These are phyloP conservation scores for Sebastes cheni DNA, from an alignment of 2,797 vertebrate genomes.

Conservation along the genomic window DNA sequence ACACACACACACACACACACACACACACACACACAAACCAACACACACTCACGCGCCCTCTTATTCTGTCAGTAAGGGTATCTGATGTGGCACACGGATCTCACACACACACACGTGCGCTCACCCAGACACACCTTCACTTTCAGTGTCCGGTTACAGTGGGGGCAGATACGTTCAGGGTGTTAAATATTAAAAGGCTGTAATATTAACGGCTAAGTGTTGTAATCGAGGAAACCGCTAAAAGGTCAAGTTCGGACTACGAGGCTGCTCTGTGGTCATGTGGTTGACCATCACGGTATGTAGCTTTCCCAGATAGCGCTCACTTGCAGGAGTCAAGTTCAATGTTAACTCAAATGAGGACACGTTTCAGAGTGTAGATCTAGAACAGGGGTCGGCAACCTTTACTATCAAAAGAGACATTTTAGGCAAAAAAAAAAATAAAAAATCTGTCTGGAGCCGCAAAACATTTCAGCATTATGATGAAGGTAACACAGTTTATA, in stretches of 20 bases:
- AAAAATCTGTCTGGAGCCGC: too few relatives aligned
- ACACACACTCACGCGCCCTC: slow-evolving; percentile 15
- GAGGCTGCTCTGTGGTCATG: slow-evolving; percentile 22
- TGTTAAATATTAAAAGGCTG: slow-evolving; percentile 78
- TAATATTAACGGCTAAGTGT: slow-evolving; percentile 65
- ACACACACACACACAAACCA: background rate
- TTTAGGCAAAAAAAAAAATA: too few relatives aligned
- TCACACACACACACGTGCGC: slow-evolving; percentile 10
- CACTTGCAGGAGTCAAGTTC: background rate
- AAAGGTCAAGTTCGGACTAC: slow-evolving; percentile 66
- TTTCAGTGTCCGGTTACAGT: slow-evolving; percentile 63
- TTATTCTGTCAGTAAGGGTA: slow-evolving; percentile 70
- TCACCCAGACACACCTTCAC: slow-evolving; percentile 39
- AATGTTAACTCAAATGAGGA: background rate
- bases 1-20: slow-evolving; percentile 1
- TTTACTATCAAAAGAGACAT: too few relatives aligned
- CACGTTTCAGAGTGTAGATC: too few relatives aligned
- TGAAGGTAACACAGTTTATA: too few relatives aligned
- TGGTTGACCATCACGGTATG: background rate
- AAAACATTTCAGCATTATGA: too few relatives aligned
- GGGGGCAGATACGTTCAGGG: slow-evolving; percentile 39
- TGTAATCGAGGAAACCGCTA: slow-evolving; percentile 60
- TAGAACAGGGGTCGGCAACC: too few relatives aligned
- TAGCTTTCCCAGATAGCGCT: background rate
- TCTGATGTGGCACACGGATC: slow-evolving; percentile 58